Evolutionary conservation across 2,113 vertebrate genomes (phyloP).

Genomic region (Rallus limicola): DNA sequence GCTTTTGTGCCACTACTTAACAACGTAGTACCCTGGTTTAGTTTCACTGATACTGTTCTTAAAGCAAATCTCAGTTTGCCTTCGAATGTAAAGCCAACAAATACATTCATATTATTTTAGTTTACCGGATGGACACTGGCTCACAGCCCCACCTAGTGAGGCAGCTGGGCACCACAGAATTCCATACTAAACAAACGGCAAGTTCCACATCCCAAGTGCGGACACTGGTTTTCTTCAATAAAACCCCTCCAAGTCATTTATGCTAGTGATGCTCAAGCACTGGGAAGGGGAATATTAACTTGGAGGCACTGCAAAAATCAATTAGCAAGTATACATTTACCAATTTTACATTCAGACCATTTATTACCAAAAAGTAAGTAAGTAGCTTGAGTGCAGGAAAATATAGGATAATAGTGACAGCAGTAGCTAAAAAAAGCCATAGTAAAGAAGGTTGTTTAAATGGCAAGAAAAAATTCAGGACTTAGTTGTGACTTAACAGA

Average conservation of each 20-base stretch:
- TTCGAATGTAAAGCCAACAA: not conserved
- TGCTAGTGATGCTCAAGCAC: not conserved
- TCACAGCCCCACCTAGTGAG: constrained; percentile 69
- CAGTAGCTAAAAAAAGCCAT: not conserved
- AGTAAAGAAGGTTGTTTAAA: not conserved
- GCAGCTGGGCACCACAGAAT: not conserved
- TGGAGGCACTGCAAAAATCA: not conserved
- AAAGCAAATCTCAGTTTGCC: not conserved
- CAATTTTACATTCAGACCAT: not conserved
- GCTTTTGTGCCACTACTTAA: not conserved
- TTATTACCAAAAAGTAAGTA: not conserved
- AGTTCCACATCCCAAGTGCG: no score
- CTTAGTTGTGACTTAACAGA: not conserved
- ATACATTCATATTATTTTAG: not conserved
- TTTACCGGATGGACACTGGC: not conserved
- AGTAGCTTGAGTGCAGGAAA: not conserved
- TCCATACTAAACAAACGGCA: no score
- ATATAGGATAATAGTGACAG: not conserved
- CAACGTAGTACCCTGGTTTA: not conserved
- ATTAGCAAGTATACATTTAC: not conserved
- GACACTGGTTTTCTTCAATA: no score
- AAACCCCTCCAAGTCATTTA: no score
- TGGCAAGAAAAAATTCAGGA: not conserved
- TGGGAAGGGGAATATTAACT: not conserved
- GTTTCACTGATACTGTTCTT: not conserved